These are phyloP conservation scores for Paradoxurus hermaphroditus DNA, from an alignment of 2,113 vertebrate species.

Conservation along the genomic window DNA sequence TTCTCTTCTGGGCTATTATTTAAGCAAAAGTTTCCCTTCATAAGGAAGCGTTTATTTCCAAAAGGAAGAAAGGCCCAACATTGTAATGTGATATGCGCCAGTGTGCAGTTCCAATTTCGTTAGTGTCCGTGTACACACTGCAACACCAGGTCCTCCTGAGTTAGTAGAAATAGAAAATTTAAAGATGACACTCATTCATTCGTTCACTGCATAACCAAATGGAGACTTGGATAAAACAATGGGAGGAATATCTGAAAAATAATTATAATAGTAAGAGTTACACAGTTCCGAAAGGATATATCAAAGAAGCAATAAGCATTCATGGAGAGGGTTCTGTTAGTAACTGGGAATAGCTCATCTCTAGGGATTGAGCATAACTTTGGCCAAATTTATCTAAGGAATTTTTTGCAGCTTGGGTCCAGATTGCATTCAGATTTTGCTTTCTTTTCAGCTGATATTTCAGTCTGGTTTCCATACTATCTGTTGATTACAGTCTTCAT, in stretches of 20 bases:
- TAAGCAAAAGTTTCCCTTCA: background rate
- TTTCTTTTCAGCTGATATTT: background rate
- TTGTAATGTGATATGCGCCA: accelerated
- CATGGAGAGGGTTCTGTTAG: background rate
- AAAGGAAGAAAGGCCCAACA: background rate
- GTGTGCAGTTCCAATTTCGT: background rate
- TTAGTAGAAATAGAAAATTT: background rate
- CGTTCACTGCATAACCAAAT: background rate
- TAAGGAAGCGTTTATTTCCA: background rate
- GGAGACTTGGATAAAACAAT: background rate
- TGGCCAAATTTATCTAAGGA: background rate
- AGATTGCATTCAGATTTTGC: background rate
- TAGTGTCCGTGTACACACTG: background rate
- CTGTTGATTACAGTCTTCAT: background rate
- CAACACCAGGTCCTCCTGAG: background rate
- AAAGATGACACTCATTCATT: background rate
- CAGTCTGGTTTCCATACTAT: background rate
- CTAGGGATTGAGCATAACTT: background rate
- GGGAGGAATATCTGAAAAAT: background rate
- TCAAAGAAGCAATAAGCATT: background rate
- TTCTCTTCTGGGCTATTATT: background rate
- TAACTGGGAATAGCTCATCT: background rate
- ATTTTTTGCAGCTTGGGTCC: background rate
- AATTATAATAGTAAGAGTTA: background rate
- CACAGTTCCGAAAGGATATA: background rate